Evolutionary conservation across 2,113 vertebrate species (phyloP).

Genomic region (Tachysurus fulvidraco): DNA sequence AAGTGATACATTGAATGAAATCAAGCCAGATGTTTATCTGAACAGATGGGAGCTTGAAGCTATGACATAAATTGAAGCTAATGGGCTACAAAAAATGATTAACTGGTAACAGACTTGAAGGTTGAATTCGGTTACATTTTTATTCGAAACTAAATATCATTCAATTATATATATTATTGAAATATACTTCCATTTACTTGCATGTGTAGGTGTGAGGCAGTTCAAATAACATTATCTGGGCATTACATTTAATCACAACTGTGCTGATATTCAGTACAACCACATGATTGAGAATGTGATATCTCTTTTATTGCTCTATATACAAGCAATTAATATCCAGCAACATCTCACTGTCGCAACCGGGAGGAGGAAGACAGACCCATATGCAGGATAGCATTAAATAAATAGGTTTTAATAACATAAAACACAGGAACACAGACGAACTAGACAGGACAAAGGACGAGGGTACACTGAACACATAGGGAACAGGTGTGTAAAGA

Average conservation of each 20-base stretch:
- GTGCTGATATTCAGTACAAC: too few species aligned
- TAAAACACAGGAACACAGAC: too few species aligned
- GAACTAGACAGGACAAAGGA: too few species aligned
- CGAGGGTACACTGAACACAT: too few species aligned
- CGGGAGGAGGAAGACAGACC: too few species aligned
- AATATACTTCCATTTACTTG: background rate
- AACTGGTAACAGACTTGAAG: background rate
- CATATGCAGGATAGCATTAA: too few species aligned
- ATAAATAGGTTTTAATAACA: too few species aligned
- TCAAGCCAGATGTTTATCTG: background rate
- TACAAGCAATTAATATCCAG: too few species aligned
- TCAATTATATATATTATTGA: background rate
- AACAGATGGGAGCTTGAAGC: background rate
- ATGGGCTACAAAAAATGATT: background rate
- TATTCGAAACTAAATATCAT: background rate
- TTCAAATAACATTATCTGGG: background rate
- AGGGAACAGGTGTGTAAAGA: too few species aligned
- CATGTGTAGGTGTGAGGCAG: background rate
- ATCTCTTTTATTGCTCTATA: too few species aligned
- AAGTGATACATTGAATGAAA: background rate
- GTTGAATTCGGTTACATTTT: background rate
- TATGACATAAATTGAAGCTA: slow-evolving; percentile 8
- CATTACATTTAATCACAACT: background rate
- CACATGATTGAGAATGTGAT: too few species aligned
- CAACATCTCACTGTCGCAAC: too few species aligned